Evolutionary conservation across 2,797 vertebrate species (phyloP).

Genomic region (Darevskia mixta): DNA sequence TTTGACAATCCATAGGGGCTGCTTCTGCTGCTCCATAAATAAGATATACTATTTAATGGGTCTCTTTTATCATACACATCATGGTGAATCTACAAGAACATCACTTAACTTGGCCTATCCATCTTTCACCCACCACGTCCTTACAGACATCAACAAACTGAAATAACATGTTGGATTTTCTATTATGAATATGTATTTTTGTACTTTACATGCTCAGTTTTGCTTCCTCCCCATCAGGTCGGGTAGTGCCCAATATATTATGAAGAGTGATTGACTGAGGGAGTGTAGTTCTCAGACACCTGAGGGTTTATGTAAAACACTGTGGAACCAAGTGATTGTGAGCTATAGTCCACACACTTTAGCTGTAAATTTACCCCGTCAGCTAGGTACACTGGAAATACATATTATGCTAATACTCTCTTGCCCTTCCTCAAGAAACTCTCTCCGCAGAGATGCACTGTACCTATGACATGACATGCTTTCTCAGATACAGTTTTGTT

Average conservation of each 20-base stretch:
- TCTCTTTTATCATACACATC: conserved; percentile 78
- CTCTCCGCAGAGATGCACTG: conserved; percentile 53
- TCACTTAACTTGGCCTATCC: conserved; percentile 76
- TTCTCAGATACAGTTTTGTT: conserved; percentile 17
- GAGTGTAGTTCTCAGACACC: conserved; percentile 51
- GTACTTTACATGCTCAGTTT: conserved; percentile 57
- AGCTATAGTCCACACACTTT: conserved; percentile 66
- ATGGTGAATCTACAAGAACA: conserved; percentile 74
- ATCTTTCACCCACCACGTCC: conserved; percentile 69
- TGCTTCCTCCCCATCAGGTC: conserved; percentile 54
- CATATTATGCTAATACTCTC: conserved; percentile 67
- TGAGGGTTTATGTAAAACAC: conserved; percentile 65
- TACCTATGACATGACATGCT: conserved; percentile 42
- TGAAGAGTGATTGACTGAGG: conserved; percentile 56
- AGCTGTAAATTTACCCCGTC: conserved; percentile 68
- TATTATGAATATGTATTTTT: conserved; percentile 71
- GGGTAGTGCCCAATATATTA: conserved; percentile 64
- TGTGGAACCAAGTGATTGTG: conserved; percentile 66
- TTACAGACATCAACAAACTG: conserved; percentile 68
- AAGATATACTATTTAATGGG: conserved; percentile 79
- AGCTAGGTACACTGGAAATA: conserved; percentile 52
- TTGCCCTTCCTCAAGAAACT: conserved; percentile 53
- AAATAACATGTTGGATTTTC: conserved; percentile 67
- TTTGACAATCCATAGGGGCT: conserved; percentile 78
- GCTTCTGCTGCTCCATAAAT: conserved; percentile 77